Base-by-base conservation (phyloP, 2,113 vertebrate species). In the Abramis brama region DNA sequence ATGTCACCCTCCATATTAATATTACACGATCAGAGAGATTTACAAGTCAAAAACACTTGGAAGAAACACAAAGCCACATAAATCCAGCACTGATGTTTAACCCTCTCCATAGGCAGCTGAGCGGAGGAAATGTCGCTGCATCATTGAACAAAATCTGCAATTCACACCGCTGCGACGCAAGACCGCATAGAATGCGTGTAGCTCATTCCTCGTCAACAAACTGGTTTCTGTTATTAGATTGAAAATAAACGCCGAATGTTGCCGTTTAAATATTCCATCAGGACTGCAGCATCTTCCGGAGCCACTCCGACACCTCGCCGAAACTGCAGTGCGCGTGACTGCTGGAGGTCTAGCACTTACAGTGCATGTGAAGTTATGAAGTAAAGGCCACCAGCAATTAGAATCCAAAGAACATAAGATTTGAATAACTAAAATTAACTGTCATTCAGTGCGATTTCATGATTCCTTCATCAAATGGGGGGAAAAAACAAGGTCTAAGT, bases 1-100 rank as follows among this genome's bases (percentile, higher is more conserved):
- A 89, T 91, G 83, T 87, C 90, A 55, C 75, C 90, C 47, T 94
- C 93, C 94, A 95, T 95, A 85, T 45, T 90, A 30, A 45, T 19
- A 66, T 45, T 39, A 36, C 27, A 33, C 47, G 30, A 62, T 81
- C 60, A 81, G 2, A 82, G 9, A 23, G 47, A 79, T 57, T 30
- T 45, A 47, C 21, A 25, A 23, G 33, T 79, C 15, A 77, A 30
- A 50, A 43, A 45, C 33, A 39, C 47, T 57, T 6, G 21, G 23
- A 45, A 60, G 12, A 62, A 43, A 62, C 33, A 45, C 30, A 11
- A 47, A 47, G 17, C 59, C n/a, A 47, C 2, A 33, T 66, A 52
- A 68, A 82, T 52, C 62, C 62, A 52, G 62, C 57, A 25, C 3
- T 9, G 55, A n/a, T 25, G 59, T 62, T 43, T 43, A 79, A 17